These are phyloP conservation scores for Danaus melanippus DNA, from an alignment of 1,140 invertebrate genomes.

Conservation along the genomic window DNA sequence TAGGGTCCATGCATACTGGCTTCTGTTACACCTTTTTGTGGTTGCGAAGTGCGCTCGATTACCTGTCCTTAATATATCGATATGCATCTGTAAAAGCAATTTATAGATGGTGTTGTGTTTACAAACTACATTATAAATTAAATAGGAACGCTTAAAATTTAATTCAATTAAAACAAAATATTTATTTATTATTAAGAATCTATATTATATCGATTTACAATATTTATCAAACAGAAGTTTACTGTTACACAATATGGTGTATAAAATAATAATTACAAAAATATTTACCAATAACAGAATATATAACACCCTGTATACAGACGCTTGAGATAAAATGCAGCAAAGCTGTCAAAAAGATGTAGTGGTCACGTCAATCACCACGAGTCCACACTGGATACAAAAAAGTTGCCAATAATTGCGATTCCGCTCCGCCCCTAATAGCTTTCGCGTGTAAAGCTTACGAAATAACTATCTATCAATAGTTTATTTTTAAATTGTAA, in stretches of 20 bases:
- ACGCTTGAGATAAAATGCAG: slow-evolving; percentile 41
- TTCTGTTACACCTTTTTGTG: slow-evolving; percentile 65
- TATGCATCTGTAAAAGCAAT: slow-evolving; percentile 38
- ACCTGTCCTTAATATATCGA: slow-evolving; percentile 49
- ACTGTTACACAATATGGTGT: too few relatives aligned
- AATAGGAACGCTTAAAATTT: too few relatives aligned
- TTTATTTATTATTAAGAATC: too few relatives aligned
- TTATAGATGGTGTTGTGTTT: slow-evolving; percentile 29
- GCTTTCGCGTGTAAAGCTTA: slow-evolving; percentile 59
- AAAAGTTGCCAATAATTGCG: slow-evolving; percentile 55
- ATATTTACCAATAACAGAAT: background rate
- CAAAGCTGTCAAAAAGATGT: slow-evolving; percentile 63
- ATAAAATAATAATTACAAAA: too few relatives aligned
- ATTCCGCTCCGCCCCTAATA: slow-evolving; percentile 59
- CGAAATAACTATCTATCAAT: slow-evolving; percentile 27
- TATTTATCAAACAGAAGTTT: too few relatives aligned
- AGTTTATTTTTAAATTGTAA: slow-evolving; percentile 1
- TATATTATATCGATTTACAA: too few relatives aligned
- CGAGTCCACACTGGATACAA: slow-evolving; percentile 39
- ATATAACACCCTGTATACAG: slow-evolving; percentile 35
- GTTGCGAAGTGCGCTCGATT: slow-evolving; percentile 45
- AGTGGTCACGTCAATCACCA: slow-evolving; percentile 61
- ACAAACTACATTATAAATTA: too few relatives aligned
- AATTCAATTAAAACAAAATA: too few relatives aligned
- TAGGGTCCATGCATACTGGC: slow-evolving; percentile 42